Evolutionary conservation across 2,888 invertebrate genomes (phyloP).

Genomic region (Tipula vernalis): DNA sequence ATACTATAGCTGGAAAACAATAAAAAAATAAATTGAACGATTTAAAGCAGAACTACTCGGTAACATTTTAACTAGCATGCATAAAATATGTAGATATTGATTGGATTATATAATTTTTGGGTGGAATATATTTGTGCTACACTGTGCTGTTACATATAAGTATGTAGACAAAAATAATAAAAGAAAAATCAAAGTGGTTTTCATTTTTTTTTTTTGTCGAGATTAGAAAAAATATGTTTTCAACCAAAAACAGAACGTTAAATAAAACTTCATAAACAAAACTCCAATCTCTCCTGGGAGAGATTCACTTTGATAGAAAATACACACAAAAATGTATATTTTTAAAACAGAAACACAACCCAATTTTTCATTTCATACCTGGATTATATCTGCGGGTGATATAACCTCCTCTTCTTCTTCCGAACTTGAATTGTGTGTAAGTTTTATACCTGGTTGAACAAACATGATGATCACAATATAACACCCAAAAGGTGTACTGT

Average conservation of each 20-base stretch:
- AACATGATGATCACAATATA: neutral
- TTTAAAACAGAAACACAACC: neutral
- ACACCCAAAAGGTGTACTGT: constrained; percentile 8
- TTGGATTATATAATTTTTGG: too few relatives aligned
- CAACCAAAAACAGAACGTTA: neutral
- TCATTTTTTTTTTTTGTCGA: neutral
- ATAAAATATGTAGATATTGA: neutral
- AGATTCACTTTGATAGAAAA: neutral
- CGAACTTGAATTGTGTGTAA: constrained; percentile 38
- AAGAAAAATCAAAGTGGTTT: neutral
- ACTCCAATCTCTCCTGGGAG: neutral
- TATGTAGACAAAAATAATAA: neutral
- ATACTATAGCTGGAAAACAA: neutral
- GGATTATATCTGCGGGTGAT: constrained; percentile 28
- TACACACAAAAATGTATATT: neutral
- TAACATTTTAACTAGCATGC: neutral
- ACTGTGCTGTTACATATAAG: neutral
- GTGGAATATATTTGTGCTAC: neutral
- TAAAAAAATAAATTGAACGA: neutral
- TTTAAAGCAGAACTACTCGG: neutral
- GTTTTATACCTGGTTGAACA: constrained; percentile 31
- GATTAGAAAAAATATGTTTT: neutral
- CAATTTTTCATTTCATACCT: constrained; percentile 23
- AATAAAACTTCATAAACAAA: neutral
- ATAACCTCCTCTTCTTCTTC: constrained; percentile 44